Conservation (phyloP, 2,888 invertebrate genomes). For the Diabrotica balteata region DNA sequence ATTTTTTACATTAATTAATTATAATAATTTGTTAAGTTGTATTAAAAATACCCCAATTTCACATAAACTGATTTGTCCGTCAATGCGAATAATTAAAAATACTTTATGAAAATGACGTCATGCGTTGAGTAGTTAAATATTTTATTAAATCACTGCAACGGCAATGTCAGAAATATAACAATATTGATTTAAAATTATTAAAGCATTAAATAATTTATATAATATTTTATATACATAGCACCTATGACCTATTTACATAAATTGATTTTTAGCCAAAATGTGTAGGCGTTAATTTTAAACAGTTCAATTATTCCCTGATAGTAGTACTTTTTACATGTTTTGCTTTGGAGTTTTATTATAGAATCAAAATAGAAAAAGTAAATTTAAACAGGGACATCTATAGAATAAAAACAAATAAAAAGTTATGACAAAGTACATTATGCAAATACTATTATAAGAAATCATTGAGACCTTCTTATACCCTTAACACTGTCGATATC, state of each 20-base stretch:
- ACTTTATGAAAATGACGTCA: too few species aligned
- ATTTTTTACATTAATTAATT: not conserved
- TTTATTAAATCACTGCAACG: conserved; percentile 25
- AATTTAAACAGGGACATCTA: too few species aligned
- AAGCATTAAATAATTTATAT: conserved; percentile 28
- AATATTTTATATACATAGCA: conserved; percentile 40
- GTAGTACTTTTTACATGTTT: conserved; percentile 11
- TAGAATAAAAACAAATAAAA: too few species aligned
- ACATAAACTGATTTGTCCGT: too few species aligned
- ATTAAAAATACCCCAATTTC: too few species aligned
- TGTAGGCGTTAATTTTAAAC: conserved; percentile 20
- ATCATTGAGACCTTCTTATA: too few species aligned
- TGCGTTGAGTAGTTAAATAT: conserved; percentile 14
- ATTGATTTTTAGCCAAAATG: conserved; percentile 34
- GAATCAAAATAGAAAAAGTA: too few species aligned
- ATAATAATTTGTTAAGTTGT: not conserved
- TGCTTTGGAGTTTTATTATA: not conserved
- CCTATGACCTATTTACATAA: conserved; percentile 48
- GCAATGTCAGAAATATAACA: conserved; percentile 26
- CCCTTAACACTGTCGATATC: too few species aligned
- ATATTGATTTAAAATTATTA: conserved; percentile 18
- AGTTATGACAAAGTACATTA: too few species aligned
- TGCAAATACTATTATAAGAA: too few species aligned
- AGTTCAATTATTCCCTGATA: too few species aligned
- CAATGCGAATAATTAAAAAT: too few species aligned